Conservation (phyloP, 2,888 invertebrate species). For the Pharmacophagus antenor region DNA sequence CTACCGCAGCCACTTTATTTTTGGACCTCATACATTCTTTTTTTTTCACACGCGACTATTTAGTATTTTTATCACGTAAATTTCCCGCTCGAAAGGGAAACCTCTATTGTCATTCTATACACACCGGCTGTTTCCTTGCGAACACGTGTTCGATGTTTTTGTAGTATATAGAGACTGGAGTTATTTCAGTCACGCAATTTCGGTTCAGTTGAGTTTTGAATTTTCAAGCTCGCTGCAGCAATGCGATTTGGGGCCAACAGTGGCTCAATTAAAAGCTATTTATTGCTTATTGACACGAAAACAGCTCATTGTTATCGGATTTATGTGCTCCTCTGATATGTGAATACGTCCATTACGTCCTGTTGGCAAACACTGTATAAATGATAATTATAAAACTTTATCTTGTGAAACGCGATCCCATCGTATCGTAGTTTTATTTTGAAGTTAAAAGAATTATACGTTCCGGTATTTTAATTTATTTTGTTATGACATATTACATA, state of each 20-base stretch:
- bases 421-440: no score
- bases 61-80: conserved; percentile 80
- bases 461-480: no score
- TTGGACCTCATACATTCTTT: conserved; percentile 70
- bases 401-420: neutral
- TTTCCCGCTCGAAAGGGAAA: conserved; percentile 80
- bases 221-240: conserved; percentile 54
- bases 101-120: conserved; percentile 74
- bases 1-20: conserved; percentile 77
- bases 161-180: conserved; percentile 45
- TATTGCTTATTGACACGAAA: conserved; percentile 59
- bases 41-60: conserved; percentile 75
- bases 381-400: neutral
- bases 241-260: conserved; percentile 48
- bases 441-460: no score
- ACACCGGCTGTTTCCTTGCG: conserved; percentile 69
- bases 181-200: conserved; percentile 77
- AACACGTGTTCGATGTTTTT: conserved; percentile 72
- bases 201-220: conserved; percentile 58
- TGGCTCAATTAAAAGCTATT: conserved; percentile 58
- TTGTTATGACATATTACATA: no score
- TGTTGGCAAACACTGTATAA: conserved; percentile 1
- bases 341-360: conserved; percentile 19
- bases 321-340: conserved; percentile 32
- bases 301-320: conserved; percentile 33